Evolutionary conservation across 2,113 vertebrate species (phyloP).

Genomic region (Ahaetulla prasina): DNA sequence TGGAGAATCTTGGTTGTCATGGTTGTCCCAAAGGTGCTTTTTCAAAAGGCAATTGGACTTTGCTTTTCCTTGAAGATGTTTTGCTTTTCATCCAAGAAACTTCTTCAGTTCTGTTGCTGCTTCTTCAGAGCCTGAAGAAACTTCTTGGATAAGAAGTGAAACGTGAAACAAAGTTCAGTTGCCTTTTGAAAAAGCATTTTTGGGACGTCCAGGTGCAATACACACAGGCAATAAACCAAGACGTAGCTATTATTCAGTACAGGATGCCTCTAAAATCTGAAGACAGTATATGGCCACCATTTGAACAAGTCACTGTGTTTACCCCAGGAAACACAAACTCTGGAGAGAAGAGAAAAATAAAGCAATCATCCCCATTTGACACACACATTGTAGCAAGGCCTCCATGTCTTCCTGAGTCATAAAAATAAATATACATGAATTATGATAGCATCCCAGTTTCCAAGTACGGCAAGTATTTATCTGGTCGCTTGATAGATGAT

Average conservation of each 20-base stretch:
- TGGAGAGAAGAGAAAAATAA: neutral
- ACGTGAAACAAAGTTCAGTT: no score
- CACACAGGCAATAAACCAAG: neutral
- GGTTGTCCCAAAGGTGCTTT: no score
- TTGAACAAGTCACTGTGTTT: neutral
- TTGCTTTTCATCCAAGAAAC: no score
- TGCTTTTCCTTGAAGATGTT: no score
- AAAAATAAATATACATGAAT: neutral
- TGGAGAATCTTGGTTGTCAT: no score
- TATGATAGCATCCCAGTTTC: neutral
- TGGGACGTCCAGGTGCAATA: neutral
- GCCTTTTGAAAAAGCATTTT: neutral
- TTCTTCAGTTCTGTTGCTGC: no score
- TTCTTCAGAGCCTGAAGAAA: no score
- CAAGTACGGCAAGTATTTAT: neutral
- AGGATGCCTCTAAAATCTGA: neutral
- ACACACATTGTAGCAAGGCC: neutral
- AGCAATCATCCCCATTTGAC: neutral
- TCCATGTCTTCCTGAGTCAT: neutral
- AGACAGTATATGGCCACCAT: neutral
- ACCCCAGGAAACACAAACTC: neutral
- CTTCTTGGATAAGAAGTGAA: no score
- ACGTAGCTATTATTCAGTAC: neutral
- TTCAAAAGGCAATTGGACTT: no score
- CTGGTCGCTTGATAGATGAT: neutral